Conservation (phyloP, 1,140 invertebrate species). For the Lasioglossum albipes region DNA sequence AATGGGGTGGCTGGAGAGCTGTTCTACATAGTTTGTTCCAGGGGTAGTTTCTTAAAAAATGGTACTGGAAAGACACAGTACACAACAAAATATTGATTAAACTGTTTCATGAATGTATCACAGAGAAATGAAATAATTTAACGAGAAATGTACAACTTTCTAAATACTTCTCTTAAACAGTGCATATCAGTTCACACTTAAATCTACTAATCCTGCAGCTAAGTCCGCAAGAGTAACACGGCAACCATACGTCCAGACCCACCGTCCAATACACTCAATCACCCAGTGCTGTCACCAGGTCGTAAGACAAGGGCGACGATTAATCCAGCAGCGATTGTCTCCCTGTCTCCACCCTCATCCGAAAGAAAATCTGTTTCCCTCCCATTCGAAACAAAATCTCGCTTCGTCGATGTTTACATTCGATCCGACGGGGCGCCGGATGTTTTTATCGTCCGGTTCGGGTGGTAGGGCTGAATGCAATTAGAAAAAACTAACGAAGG, state of each 20-base stretch:
- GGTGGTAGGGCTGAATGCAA: background rate
- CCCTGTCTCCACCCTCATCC: background rate
- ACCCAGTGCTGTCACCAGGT: background rate
- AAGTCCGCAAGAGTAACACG: background rate
- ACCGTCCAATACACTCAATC: background rate
- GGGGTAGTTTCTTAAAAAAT: background rate
- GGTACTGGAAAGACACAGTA: too few species aligned
- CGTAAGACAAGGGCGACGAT: background rate
- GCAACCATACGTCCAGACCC: background rate
- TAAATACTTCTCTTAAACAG: too few species aligned
- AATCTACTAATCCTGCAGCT: too few species aligned
- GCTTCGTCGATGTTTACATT: conserved; percentile 2
- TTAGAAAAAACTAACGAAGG: background rate
- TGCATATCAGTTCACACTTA: too few species aligned
- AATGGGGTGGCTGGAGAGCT: too few species aligned
- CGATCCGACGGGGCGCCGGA: background rate
- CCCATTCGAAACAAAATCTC: background rate
- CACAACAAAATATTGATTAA: too few species aligned
- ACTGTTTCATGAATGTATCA: too few species aligned
- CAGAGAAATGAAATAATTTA: too few species aligned
- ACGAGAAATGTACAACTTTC: too few species aligned
- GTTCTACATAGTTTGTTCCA: too few species aligned
- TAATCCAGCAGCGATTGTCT: background rate
- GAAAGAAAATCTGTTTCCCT: conserved; percentile 3
- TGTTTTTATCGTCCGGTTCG: background rate